A percentile compares a stretch with the other conserved stretches of the same genome.
phyloP scores from a whole-genome alignment of 2,888 invertebrate genomes.

The Unio pictorum region DNA sequence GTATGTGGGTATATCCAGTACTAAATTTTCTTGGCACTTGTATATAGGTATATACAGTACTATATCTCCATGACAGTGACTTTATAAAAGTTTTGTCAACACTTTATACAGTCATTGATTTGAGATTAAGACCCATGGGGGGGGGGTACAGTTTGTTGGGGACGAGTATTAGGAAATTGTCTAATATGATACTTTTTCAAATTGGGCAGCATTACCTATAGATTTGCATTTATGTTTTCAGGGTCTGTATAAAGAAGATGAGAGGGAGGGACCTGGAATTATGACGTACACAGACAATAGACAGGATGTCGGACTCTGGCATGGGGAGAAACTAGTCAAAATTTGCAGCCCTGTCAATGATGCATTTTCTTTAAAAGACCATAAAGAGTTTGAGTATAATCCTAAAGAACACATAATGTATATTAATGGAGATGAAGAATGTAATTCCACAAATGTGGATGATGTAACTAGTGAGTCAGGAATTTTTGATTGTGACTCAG shows the following conservation, averaged over 20 bases:
- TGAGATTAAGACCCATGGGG: background rate
- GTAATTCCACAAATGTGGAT: background rate
- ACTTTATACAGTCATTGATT: background rate
- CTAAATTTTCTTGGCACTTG: too few species aligned
- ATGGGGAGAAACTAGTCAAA: constrained; percentile 64
- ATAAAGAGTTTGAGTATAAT: constrained; percentile 63
- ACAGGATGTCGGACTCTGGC: constrained; percentile 70
- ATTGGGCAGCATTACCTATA: background rate
- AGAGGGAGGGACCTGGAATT: constrained; percentile 69
- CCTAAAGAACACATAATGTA: constrained; percentile 52
- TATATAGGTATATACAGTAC: too few species aligned
- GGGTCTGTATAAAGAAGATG: constrained; percentile 69
- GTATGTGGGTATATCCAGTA: too few species aligned
- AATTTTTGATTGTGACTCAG: constrained; percentile 30
- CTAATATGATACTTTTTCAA: background rate
- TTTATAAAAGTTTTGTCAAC: background rate
- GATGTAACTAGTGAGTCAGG: background rate
- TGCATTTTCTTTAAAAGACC: constrained; percentile 63
- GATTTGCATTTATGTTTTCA: constrained; percentile 28
- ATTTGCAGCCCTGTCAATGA: constrained; percentile 53
- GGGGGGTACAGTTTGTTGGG: background rate
- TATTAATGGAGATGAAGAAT: constrained; percentile 34
- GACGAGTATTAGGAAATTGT: background rate
- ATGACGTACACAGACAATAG: constrained; percentile 62
- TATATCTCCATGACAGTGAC: background rate